Evolutionary conservation across 2,113 vertebrate species (phyloP).

Genomic region (Nanger granti): DNA sequence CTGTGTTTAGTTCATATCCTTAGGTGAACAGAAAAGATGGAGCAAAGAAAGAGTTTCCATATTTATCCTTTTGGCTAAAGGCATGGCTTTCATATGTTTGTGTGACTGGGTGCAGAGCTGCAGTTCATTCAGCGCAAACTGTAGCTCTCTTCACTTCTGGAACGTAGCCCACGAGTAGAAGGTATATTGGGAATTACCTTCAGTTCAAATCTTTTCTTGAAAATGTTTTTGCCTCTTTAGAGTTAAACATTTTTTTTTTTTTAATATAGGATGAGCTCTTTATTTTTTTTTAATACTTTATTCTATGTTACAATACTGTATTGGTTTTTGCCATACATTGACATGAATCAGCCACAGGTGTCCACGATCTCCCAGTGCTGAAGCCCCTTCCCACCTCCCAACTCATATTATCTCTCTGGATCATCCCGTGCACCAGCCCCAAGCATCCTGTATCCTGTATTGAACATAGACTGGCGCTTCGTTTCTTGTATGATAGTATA

Average conservation of each 20-base stretch:
- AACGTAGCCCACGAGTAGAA: background rate
- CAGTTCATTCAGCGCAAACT: background rate
- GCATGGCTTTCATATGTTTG: background rate
- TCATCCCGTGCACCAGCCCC: too few species aligned
- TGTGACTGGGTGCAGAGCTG: background rate
- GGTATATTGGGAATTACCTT: background rate
- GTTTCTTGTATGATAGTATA: too few species aligned
- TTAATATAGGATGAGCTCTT: too few species aligned
- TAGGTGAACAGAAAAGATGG: background rate
- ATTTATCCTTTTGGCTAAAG: background rate
- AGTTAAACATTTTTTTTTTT: conserved; percentile 9
- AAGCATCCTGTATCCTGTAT: too few species aligned
- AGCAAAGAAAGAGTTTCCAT: background rate
- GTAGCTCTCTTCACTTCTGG: background rate
- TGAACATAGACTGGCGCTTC: too few species aligned
- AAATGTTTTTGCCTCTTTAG: background rate
- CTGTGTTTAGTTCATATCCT: background rate
- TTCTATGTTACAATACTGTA: too few species aligned
- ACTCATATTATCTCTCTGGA: too few species aligned
- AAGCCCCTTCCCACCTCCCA: too few species aligned
- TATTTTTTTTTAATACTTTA: too few species aligned
- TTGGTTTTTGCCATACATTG: too few species aligned
- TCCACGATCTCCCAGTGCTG: too few species aligned
- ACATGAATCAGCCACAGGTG: too few species aligned
- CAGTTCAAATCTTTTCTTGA: background rate